phyloP scores from a whole-genome alignment of 2,113 vertebrate genomes.

The Loxodonta africana region DNA sequence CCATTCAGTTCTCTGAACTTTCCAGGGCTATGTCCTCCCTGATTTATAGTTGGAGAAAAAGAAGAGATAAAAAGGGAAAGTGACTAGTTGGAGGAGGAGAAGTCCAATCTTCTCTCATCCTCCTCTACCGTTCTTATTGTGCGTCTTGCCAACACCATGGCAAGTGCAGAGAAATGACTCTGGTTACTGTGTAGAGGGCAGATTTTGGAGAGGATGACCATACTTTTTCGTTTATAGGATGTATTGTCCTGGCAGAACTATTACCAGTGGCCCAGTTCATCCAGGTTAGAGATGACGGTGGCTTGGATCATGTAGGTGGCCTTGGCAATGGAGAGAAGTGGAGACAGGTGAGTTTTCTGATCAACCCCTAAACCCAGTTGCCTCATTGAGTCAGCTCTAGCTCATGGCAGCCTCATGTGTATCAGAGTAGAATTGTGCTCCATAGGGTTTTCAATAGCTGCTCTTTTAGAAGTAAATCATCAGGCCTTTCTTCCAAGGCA shows the following conservation, averaged over 20 bases:
- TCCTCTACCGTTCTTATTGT: too few species aligned
- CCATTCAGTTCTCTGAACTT: background rate
- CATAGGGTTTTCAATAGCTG: background rate
- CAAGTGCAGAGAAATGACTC: too few species aligned
- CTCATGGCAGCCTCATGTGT: background rate
- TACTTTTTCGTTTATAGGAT: background rate
- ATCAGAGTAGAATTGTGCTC: background rate
- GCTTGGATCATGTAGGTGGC: background rate
- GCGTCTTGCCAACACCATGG: background rate
- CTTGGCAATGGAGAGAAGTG: background rate
- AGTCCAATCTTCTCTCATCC: fast-evolving
- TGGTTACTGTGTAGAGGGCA: background rate
- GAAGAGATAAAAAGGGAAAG: background rate
- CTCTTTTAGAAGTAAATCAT: background rate
- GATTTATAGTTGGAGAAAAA: background rate
- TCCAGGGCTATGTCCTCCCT: too few species aligned
- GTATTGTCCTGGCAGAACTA: background rate
- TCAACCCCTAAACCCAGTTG: background rate
- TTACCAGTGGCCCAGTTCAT: fast-evolving
- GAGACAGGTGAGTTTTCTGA: background rate
- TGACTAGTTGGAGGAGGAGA: fast-evolving
- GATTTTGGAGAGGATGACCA: background rate
- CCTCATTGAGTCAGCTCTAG: background rate
- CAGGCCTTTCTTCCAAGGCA: background rate
- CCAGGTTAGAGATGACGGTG: background rate